Base-by-base conservation (phyloP, 2,797 vertebrate genomes). In the Aplochiton taeniatus region DNA sequence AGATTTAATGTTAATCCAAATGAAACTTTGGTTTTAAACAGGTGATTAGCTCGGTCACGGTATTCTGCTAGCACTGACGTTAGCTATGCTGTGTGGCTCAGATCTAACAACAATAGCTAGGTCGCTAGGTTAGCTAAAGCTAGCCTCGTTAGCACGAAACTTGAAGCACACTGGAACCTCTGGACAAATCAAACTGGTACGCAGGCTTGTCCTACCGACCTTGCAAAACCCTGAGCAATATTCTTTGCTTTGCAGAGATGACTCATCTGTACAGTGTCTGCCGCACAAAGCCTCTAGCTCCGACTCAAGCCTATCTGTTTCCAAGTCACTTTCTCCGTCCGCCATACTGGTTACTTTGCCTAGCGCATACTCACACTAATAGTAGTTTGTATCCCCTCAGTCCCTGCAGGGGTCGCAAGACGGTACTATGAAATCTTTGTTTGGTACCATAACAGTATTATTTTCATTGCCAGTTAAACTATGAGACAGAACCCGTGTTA, bases 301-400 rank as follows among this genome's bases (percentile, higher is more conserved):
- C 81, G 90, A 89, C 66, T 94, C 94, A 62, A 98, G 93, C 83
- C 95, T 91, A 87, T 97, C 95, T 88, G 94, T 95, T 88, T 98
- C 96, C 81, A 96, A 91, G 80, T 98, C 96, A 89, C 96, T 96
- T 80, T 98, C 97, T 86, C 95, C 94, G 93, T 98, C 97, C 96
- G 97, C 97, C 97, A 98, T 98, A 95, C 96, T 95, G 93, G 89
- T 92, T 89, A 89, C 80, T 88, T 93, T 88, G 91, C 93, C 92
- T 93, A 94, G 94, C 95, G 95, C 96, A 96, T 98, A 95, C 91
- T 47, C 87, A 19, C 31, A 31, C 31, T 31, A n/a, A n/a, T n/a
- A n/a, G n/a, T n/a, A 31, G 31, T 31, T 31, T 2, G 31, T 31
- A 31, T 31, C 31, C 31, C 6, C 6, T 6, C 6, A 31, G 2